Percentiles rank a stretch among this genome's conserved stretches.
phyloP scores from a whole-genome alignment of 2,113 vertebrate genomes.

The Cheirogaleus medius region DNA sequence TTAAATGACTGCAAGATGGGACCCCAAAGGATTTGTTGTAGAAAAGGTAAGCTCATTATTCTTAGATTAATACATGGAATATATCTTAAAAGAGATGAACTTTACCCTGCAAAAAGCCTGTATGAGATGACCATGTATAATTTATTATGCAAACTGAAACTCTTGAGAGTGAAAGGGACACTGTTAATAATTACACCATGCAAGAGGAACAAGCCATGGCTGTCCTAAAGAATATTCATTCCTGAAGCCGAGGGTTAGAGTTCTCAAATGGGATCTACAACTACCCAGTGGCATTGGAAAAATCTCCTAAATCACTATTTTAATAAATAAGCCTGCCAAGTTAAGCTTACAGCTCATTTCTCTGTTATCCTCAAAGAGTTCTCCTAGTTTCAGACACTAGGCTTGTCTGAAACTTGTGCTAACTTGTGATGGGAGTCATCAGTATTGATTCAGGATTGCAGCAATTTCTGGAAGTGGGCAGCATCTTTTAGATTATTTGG shows the following conservation, averaged over 20 bases:
- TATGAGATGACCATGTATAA: not conserved
- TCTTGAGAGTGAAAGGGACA: not conserved
- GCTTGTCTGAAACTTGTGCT: constrained; percentile 40
- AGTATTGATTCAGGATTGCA: not conserved
- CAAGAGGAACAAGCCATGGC: not conserved
- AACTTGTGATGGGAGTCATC: not conserved
- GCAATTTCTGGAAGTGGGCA: not conserved
- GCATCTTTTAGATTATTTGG: constrained; percentile 1
- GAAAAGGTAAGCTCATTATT: constrained; percentile 1
- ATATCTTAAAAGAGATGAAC: not conserved
- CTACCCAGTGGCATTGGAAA: constrained; percentile 2
- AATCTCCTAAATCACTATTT: constrained; percentile 43
- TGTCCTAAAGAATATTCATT: not conserved
- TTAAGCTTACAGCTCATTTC: not conserved
- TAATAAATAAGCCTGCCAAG: constrained; percentile 31
- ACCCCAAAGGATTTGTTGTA: not conserved
- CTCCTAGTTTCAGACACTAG: not conserved
- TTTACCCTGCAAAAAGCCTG: not conserved
- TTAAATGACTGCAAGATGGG: not conserved
- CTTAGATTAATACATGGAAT: not conserved
- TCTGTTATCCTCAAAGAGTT: constrained; percentile 10
- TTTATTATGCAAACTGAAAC: not conserved
- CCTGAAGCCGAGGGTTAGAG: not conserved
- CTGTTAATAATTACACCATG: constrained; percentile 30
- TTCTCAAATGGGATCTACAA: constrained; percentile 32